Evolutionary conservation across 2,888 invertebrate genomes (phyloP), one percentile per base, ranked within the genome.

Genomic region (Drosophila pseudotakahashii): DNA sequence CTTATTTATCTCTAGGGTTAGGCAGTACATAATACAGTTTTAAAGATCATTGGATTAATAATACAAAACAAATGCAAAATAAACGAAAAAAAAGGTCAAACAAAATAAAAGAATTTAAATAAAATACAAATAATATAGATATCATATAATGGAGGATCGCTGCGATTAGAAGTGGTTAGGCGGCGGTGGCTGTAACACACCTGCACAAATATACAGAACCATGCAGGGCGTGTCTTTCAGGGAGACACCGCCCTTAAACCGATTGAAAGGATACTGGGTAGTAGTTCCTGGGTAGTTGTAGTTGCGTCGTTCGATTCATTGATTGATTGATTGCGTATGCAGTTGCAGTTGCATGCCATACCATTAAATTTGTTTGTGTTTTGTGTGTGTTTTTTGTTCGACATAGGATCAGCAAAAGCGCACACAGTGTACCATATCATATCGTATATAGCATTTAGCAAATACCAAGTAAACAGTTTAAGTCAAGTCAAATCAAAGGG

Each of bases 191-290:
- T 71, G 79, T 74, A 90, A 92, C 92, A 91, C 91, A 92, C 92
- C 92, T 92, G 90, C 78, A 89, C 92, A 92, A 78, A 91, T 89
- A 89, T 86, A 90, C 84, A 91, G 89, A 85, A 91, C 85, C 90
- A 91, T 90, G 92, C 92, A 92, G 89, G 90, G 91, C 82, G 89
- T 81, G 81, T 91, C 91, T 88, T 88, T 89, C 78, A 88, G 81
- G 90, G 83, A 89, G 89, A 88, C 87, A 84, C 89, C 86, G 89
- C 89, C 89, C 90, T 86, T 89, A 73, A 55, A 70, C 66, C 50
- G n/a, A 68, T 73, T 89, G 75, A 57, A 69, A 63, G 51, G 11
- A 64, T 74, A 47, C 45, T 34, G 70, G 70, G 60, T 36, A 59
- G 79, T 79, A 72, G 75, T 79, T 69, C 71, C 85, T 85, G 77